Percentiles rank a stretch among this genome's conserved stretches.
phyloP scores from a whole-genome alignment of 2,113 vertebrate species.

The Oryzias celebensis region DNA sequence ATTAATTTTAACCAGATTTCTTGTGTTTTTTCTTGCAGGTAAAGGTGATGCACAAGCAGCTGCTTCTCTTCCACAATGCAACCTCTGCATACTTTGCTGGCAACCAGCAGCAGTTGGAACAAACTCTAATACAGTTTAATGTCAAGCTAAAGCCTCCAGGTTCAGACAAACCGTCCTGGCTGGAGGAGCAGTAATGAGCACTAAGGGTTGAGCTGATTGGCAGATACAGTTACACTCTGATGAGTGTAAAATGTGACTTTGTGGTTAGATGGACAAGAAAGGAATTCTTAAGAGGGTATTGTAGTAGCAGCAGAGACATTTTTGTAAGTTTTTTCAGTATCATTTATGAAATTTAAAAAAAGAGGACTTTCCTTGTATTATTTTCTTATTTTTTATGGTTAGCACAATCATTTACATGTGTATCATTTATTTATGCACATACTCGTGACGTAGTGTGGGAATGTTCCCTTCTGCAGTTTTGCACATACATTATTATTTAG shows the following conservation, averaged over 20 bases:
- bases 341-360: constrained; percentile 33
- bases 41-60: constrained; percentile 99
- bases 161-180: constrained; percentile 94
- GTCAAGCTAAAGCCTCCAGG: constrained; percentile 92
- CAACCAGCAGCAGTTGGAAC: constrained; percentile 97
- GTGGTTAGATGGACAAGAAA: constrained; percentile 31
- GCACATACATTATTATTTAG: constrained; percentile 30
- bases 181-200: constrained; percentile 89
- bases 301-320: constrained; percentile 32
- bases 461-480: constrained; percentile 45
- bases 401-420: constrained; percentile 50
- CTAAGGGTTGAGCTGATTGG: constrained; percentile 16
- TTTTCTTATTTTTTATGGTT: constrained; percentile 48
- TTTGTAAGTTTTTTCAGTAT: constrained; percentile 52
- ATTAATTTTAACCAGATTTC: not conserved
- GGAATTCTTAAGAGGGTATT: constrained; percentile 20
- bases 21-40: constrained; percentile 74
- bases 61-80: constrained; percentile 96
- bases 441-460: constrained; percentile 29
- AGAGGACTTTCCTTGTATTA: constrained; percentile 17
- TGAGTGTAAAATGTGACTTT: constrained; percentile 14
- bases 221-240: constrained; percentile 19
- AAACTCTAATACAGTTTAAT: constrained; percentile 97
- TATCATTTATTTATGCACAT: constrained; percentile 52
- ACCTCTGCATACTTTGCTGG: constrained; percentile 97